Percentiles rank a stretch among this genome's conserved stretches.
These are phyloP conservation scores for Pyrrhosoma nymphula DNA, from an alignment of 2,888 invertebrate genomes.

Conservation along the genomic window DNA sequence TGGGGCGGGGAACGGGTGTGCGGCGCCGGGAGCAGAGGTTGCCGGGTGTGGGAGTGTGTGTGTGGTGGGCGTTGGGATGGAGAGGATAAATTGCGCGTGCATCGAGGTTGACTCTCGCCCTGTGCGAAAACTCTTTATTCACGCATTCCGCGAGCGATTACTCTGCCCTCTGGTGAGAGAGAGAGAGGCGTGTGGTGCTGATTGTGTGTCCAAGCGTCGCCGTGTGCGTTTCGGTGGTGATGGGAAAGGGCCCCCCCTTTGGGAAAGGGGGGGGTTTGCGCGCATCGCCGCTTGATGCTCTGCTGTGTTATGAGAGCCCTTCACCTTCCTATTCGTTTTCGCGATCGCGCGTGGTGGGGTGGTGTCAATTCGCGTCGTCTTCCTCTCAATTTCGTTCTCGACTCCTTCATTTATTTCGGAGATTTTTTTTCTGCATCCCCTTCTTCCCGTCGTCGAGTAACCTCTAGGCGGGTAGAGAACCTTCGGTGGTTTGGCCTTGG, in stretches of 20 bases:
- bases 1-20: neutral
- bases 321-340: conserved; percentile 26
- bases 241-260: no score
- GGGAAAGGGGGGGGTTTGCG: no score
- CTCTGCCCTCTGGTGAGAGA: conserved; percentile 65
- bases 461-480: neutral
- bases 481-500: neutral
- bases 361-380: neutral
- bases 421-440: neutral
- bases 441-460: neutral
- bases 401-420: neutral
- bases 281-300: no score
- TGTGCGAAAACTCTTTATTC: conserved; percentile 63
- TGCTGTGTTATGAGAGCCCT: neutral
- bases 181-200: conserved; percentile 55
- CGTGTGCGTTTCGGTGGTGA: neutral
- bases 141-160: conserved; percentile 67
- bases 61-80: neutral
- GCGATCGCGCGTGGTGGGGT: neutral
- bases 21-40: conserved; percentile 17
- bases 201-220: conserved; percentile 35
- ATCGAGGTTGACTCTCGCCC: conserved; percentile 61
- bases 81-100: conserved; percentile 60
- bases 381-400: conserved; percentile 36
- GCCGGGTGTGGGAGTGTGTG: neutral